Evolutionary conservation across 2,888 invertebrate species (phyloP).

Genomic region (Pachymerium ferrugineum): DNA sequence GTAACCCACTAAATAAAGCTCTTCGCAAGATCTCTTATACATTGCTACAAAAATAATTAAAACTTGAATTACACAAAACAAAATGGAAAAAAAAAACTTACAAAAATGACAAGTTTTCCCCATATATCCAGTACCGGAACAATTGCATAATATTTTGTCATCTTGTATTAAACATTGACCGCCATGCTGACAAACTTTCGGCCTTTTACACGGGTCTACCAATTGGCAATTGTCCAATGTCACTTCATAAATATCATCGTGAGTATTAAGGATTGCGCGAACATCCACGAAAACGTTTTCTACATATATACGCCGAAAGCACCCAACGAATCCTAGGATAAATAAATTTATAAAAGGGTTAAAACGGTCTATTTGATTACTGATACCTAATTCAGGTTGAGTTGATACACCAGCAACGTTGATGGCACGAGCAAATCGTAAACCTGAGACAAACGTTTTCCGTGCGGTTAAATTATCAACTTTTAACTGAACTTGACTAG

Average conservation of each 20-base stretch:
- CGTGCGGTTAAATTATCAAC: too few species aligned
- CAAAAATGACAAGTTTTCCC: constrained; percentile 90
- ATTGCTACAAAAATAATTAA: constrained; percentile 57
- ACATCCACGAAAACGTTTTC: constrained; percentile 44
- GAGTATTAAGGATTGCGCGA: constrained; percentile 44
- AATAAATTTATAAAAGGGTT: neutral
- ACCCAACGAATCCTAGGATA: constrained; percentile 49
- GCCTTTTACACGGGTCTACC: constrained; percentile 79
- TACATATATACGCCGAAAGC: constrained; percentile 45
- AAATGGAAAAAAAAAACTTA: constrained; percentile 44
- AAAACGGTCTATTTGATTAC: too few species aligned
- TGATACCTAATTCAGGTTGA: neutral
- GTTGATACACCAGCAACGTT: neutral
- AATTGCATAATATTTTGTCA: constrained; percentile 81
- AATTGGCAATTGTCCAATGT: constrained; percentile 84
- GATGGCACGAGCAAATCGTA: neutral
- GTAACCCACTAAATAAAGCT: constrained; percentile 78
- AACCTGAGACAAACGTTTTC: neutral
- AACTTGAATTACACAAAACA: neutral
- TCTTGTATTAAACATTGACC: constrained; percentile 85
- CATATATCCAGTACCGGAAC: constrained; percentile 81
- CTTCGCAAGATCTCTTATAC: constrained; percentile 86
- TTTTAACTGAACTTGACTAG: neutral
- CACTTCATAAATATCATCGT: constrained; percentile 62
- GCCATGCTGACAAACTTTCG: constrained; percentile 87